These are phyloP conservation scores for Solen grandis DNA, from an alignment of 1,140 invertebrate genomes.

Conservation along the genomic window DNA sequence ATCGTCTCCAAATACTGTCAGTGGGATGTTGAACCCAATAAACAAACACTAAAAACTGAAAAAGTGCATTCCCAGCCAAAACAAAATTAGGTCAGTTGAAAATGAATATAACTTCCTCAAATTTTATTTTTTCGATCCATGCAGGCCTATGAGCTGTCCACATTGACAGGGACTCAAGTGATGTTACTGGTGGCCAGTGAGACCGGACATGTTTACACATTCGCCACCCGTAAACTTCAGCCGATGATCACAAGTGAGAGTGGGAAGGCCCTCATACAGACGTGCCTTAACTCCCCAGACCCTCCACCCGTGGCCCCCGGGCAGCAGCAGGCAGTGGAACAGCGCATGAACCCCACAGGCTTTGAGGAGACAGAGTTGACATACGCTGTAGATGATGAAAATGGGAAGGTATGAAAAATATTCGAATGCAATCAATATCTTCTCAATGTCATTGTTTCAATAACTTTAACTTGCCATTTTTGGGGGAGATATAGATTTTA, in stretches of 20 bases:
- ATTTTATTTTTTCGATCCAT: no score
- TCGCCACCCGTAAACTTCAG: conserved; percentile 98
- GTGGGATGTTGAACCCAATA: no score
- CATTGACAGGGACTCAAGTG: conserved; percentile 99
- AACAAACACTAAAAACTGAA: no score
- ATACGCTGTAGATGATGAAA: conserved; percentile 89
- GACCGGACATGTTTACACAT: conserved; percentile 98
- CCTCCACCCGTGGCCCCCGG: conserved; percentile 85
- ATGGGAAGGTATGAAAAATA: conserved; percentile 75
- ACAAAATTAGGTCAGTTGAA: no score
- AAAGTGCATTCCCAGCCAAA: no score
- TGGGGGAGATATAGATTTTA: neutral
- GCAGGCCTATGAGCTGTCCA: conserved; percentile 99
- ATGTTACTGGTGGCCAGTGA: conserved; percentile 82
- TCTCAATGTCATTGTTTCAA: no score
- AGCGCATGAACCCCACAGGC: conserved; percentile 98
- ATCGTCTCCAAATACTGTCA: no score
- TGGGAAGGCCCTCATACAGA: conserved; percentile 98
- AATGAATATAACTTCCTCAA: no score
- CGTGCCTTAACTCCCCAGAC: conserved; percentile 98
- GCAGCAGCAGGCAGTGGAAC: conserved; percentile 84
- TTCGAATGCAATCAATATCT: no score
- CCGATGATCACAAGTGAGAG: conserved; percentile 99
- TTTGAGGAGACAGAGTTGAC: conserved; percentile 99
- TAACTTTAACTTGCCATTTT: neutral